Conservation (phyloP, 2,113 vertebrate genomes). For the Spermophilus dauricus region DNA sequence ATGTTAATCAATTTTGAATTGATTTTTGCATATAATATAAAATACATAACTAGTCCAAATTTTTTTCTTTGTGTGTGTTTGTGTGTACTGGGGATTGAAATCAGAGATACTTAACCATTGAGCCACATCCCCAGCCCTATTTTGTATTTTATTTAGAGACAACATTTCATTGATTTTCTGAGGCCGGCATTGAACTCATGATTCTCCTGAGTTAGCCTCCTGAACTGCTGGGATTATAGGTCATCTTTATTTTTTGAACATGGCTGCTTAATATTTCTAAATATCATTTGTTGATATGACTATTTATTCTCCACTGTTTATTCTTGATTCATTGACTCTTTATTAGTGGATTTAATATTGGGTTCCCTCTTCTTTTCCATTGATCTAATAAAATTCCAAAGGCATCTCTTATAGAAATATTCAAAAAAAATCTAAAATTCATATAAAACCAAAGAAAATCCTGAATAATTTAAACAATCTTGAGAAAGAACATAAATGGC, state of each 20-base stretch:
- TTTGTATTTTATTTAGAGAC: too few species aligned
- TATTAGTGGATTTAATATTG: neutral
- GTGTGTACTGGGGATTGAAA: too few species aligned
- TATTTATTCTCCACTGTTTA: neutral
- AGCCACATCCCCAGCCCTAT: too few species aligned
- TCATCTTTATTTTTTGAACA: neutral
- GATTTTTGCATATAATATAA: neutral
- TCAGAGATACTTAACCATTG: too few species aligned
- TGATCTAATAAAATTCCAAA: neutral
- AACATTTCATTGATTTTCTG: too few species aligned
- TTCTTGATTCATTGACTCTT: neutral
- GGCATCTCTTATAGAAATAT: neutral
- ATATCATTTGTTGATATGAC: neutral
- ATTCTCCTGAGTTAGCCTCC: too few species aligned
- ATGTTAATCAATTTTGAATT: neutral
- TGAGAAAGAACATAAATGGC: neutral
- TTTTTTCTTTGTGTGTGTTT: too few species aligned
- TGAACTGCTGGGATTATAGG: too few species aligned
- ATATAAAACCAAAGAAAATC: neutral
- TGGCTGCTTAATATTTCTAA: neutral
- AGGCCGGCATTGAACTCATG: too few species aligned
- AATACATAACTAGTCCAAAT: neutral
- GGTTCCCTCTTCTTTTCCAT: neutral
- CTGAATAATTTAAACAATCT: neutral
- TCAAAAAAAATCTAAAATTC: neutral